Evolutionary conservation across 2,888 invertebrate genomes (phyloP).

Genomic region (Drosophila formosana): DNA sequence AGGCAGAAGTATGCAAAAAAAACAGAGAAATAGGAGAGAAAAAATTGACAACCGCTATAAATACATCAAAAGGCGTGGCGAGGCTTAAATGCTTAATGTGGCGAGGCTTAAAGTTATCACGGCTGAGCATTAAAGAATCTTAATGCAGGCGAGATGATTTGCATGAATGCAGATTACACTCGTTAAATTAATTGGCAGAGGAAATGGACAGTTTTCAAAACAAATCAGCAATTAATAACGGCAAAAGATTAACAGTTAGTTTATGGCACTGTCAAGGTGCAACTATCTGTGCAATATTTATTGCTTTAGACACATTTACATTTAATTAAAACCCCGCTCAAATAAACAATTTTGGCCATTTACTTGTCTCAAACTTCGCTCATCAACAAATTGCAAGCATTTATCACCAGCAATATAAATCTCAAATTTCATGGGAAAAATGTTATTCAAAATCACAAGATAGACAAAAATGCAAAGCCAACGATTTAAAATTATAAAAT

Average conservation of each 20-base stretch:
- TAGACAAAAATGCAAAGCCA: neutral
- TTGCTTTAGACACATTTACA: neutral
- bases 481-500: constrained; percentile 20
- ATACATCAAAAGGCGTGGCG: constrained; percentile 64
- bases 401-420: constrained; percentile 8
- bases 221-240: constrained; percentile 25
- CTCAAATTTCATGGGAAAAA: constrained; percentile 12
- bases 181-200: constrained; percentile 31
- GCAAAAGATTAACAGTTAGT: neutral
- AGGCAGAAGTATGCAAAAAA: constrained; percentile 35
- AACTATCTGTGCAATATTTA: neutral
- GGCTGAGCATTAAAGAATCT: constrained; percentile 37
- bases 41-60: constrained; percentile 52
- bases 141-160: constrained; percentile 52
- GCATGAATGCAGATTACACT: constrained; percentile 40
- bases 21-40: neutral
- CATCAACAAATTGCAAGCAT: constrained; percentile 22
- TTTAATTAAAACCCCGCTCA: neutral
- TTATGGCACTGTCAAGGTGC: neutral
- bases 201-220: constrained; percentile 42
- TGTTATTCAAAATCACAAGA: neutral
- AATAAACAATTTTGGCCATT: neutral
- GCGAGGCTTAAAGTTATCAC: constrained; percentile 55
- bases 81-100: constrained; percentile 62
- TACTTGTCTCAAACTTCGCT: neutral